Evolutionary conservation across 2,113 vertebrate genomes (phyloP).

Genomic region (Gobiocypris rarus): DNA sequence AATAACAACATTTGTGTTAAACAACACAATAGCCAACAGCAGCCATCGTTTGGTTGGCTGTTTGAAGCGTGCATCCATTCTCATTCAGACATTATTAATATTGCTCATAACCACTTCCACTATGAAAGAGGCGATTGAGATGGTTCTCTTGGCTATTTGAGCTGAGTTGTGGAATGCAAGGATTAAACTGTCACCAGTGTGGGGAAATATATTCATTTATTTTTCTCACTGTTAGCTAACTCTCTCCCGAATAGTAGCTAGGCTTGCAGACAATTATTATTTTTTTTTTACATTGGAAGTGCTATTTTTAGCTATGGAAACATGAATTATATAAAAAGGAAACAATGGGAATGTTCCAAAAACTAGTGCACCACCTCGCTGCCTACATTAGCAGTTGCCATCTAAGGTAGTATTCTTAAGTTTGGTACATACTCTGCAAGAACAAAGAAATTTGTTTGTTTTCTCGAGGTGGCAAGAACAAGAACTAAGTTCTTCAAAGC

Average conservation of each 20-base stretch:
- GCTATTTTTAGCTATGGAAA: too few relatives aligned
- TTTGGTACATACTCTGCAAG: too few relatives aligned
- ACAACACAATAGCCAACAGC: not conserved
- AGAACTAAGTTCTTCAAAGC: too few relatives aligned
- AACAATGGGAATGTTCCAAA: not conserved
- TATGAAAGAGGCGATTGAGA: not conserved
- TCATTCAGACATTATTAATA: conserved; percentile 12
- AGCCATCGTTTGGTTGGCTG: not conserved
- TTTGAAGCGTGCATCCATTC: not conserved
- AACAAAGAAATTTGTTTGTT: too few relatives aligned
- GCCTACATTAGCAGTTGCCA: too few relatives aligned
- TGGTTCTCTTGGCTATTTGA: not conserved
- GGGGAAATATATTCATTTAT: not conserved
- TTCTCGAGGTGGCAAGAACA: too few relatives aligned
- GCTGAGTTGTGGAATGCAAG: not conserved
- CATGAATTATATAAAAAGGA: not conserved
- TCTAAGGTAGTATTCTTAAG: too few relatives aligned
- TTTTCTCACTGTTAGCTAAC: not conserved
- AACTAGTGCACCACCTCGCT: too few relatives aligned
- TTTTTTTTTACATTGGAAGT: not conserved
- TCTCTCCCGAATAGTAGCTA: not conserved
- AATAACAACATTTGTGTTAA: conserved; percentile 18
- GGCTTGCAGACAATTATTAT: not conserved
- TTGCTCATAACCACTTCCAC: conserved; percentile 21
- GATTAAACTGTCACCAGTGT: not conserved